Evolutionary conservation across 1,140 invertebrate species (phyloP), one percentile per base, ranked within the genome.

Genomic region (Drosophila trapezifrons): DNA sequence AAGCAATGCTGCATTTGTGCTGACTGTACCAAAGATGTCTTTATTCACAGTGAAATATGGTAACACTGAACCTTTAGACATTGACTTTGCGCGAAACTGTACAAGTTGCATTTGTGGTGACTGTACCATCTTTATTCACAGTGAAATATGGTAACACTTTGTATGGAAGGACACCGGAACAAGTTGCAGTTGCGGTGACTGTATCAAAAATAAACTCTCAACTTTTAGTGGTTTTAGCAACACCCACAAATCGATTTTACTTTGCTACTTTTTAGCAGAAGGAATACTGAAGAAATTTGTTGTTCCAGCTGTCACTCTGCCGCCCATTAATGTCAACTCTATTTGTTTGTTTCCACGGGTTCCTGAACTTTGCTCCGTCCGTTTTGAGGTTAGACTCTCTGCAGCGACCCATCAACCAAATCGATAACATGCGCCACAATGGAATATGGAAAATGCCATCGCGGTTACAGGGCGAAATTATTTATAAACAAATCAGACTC

Each of bases 401-500:
- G 43, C 18, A 46, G 38, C 37, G 27, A 29, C 27, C 27, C 27
- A 29, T 29, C 27, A 29, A 29, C 27, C 27, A 49, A 80, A 80
- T 80, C 78, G 65, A 80, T 80, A 46, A 65, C 42, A 49, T 52
- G 58, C 29, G 40, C 65, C 27, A 47, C 51, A 47, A 46, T 54
- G 32, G 40, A 22, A 60, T 42, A 25, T 25, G 40, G 45, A 17
- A 62, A 63, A 59, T 51, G 27, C 57, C 63, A 51, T 74, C 38
- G 45, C 38, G 40, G 22, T 64, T 56, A 43, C 56, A 58, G 58
- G 42, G 29, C 45, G 25, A 29, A 49, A 70, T 74, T 63, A 60
- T 70, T 81, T 77, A 65, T 58, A 81, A 82, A 76, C 75, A 87
- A 86, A 82, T 82, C 58, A 78, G 71, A 76, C 49, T 49, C 83